These are phyloP conservation scores for Drosophila murphyi DNA, from an alignment of 1,140 invertebrate species.

Conservation along the genomic window DNA sequence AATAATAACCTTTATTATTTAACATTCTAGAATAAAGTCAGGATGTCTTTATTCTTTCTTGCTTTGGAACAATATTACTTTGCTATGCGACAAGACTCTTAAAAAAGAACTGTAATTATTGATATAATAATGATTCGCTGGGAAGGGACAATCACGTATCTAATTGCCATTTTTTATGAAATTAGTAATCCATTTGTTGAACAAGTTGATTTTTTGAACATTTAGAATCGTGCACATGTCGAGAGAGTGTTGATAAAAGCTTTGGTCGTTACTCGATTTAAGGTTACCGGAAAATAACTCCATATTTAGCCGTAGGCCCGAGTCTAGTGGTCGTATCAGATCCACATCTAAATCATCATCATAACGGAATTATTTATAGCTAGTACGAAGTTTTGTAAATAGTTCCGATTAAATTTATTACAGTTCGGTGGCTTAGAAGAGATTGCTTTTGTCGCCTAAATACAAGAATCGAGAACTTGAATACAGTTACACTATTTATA, in stretches of 20 bases:
- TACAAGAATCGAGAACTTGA: not conserved
- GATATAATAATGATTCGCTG: conserved; percentile 37
- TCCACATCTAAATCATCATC: conserved; percentile 43
- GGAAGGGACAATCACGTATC: conserved; percentile 38
- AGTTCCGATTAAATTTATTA: conserved; percentile 41
- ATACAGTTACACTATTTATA: not conserved
- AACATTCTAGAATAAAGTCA: conserved; percentile 49
- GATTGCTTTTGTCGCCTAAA: conserved; percentile 3
- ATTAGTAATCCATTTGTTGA: conserved; percentile 51
- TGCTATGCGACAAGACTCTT: conserved; percentile 33
- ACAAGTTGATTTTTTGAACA: conserved; percentile 42
- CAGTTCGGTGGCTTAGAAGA: conserved; percentile 1
- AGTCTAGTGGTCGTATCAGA: conserved; percentile 25
- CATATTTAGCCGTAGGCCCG: conserved; percentile 46
- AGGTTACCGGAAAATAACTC: conserved; percentile 49
- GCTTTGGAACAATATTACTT: conserved; percentile 33
- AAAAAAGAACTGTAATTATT: conserved; percentile 45
- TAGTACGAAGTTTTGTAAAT: conserved; percentile 48
- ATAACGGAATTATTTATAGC: conserved; percentile 16
- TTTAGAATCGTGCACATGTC: conserved; percentile 59
- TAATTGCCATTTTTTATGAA: conserved; percentile 46
- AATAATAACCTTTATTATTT: conserved; percentile 2
- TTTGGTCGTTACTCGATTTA: conserved; percentile 46
- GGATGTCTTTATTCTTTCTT: not conserved
- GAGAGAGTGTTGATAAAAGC: conserved; percentile 53